Evolutionary conservation across 2,888 invertebrate species (phyloP), one percentile per base, ranked within the genome.

Genomic region (Perdita meconis): DNA sequence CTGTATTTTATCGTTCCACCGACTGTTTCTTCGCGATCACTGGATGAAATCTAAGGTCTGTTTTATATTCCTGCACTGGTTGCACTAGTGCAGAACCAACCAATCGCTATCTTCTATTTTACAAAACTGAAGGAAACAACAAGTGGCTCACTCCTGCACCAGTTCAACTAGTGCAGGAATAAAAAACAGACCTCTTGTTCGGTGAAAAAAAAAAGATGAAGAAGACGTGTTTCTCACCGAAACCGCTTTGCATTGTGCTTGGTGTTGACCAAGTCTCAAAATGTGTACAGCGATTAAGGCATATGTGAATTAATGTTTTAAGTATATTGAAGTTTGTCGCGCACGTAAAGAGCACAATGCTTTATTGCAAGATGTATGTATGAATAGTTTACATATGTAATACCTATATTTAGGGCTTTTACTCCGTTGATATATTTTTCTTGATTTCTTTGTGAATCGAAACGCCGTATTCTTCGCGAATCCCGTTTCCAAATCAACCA

Each of bases 301-400:
- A 68, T 8, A 66, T 74, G 56, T 38, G 71, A 81, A 67, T 47
- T 57, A 65, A 66, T 72, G 42, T 75, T 72, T 72, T 73, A 60
- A 73, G 63, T 74, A 76, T 74, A 59, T 74, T 60, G 70, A 75
- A n/a, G 72, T 78, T 81, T 81, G 66, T 78, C 70, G 74, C 64
- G 59, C 42, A 72, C 56, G 71, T 77, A 78, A 74, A 40, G 65
- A 83, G 74, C 83, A 79, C 70, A 79, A 79, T 72, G 81, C 78
- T 85, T 85, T 79, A 71, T 64, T 38, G 69, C 73, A 79, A 83
- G 50, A 75, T 69, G 55, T 85, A 82, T 85, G 77, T 84, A 76
- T 77, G 63, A 59, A 82, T 83, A 77, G 77, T 79, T 44, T 85
- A 78, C 59, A 80, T 74, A 78, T 75, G 73, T 63, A 61, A 75